Base-by-base conservation (phyloP, 2,888 invertebrate genomes). In the Ophraella communa region DNA sequence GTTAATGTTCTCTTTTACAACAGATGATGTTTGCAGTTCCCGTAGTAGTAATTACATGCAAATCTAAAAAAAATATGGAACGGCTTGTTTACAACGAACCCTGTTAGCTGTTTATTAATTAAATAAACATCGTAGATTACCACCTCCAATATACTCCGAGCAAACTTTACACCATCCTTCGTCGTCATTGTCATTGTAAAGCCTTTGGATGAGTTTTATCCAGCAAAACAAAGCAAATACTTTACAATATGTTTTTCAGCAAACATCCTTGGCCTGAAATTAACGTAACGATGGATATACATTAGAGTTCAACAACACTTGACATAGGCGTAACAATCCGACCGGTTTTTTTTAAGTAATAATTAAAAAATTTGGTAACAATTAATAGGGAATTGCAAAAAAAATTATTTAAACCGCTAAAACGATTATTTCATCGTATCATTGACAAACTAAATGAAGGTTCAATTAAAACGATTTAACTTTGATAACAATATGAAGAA, bases 221-320 rank as follows among this genome's bases (percentile, higher is more conserved):
- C 42, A 56, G 56, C 60, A 39, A 65, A 65, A 65, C 65, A 61
- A 61, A 65, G 57, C 65, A 65, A 65, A 65, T 57, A 44, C 45
- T 65, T 61, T 65, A 53, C 55, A 61, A 35, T 45, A 33, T 65
- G 58, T 61, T 63, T 64, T 55, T 61, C 64, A 58, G 60, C 51
- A 53, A 53, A 57, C 23, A 68, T 68, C 68, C 68, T 68, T 68
- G 65, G 64, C 65, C 65, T 64, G 60, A 68, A 70, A 68, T 68
- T 65, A 61, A 65, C 56, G 62, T 66, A 64, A 64, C 56, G 49
- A 64, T 55, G 64, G 59, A 59, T 64, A 65, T 53, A n/a, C n/a
- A 61, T 65, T 64, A 62, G 65, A 62, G 66, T 68, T 68, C 68
- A 68, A 64, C 62, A 68, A 64, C 68, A 64, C 51, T 44, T 42